Base-by-base conservation (phyloP, 2,888 invertebrate genomes). In the Acleris emargana region DNA sequence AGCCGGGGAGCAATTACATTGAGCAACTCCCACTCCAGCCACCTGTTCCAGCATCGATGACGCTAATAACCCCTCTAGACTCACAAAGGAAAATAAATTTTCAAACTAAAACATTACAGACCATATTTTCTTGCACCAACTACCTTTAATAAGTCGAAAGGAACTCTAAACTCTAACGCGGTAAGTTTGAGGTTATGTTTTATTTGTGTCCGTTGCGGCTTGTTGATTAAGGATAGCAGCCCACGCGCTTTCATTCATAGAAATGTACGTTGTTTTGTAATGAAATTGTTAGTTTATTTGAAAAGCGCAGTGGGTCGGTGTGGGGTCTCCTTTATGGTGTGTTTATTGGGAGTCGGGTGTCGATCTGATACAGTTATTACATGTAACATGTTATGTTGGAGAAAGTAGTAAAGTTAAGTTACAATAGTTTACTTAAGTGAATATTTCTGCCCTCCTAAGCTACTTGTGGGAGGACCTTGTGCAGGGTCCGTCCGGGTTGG, bases 191-290 rank as follows among this genome's bases (percentile, higher is more conserved):
- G 73, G 76, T 77, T 68, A 59, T 71, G 59, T 79, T 82, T 82
- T 28, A 62, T 51, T 59, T 76, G 69, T 6, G 42, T 59, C 43
- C 45, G 59, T 16, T 17, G 51, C 55, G 60, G 28, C 62, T 68
- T 70, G 68, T 68, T 70, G 86, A 88, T 89, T 81, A 81, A 79
- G 84, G 86, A 91, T 89, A 84, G 74, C 79, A 68, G 68, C 91
- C 91, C 82, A 91, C 91, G 81, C 89, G 77, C 81, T 89, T 90
- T 89, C 89, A 83, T 89, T 88, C 84, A 85, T 88, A 84, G 85
- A 77, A 85, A 82, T 81, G 81, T 81, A 81, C 38, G 78, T 90
- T 88, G 88, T 90, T 87, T 89, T 86, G 87, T 87, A 87, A 90
- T 88, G 84, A 88, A 90, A 88, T 85, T 85, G 88, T 90, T 84